Evolutionary conservation across 2,797 vertebrate genomes (phyloP), one percentile per base, ranked within the genome.

Genomic region (Sebastes melanostomus): DNA sequence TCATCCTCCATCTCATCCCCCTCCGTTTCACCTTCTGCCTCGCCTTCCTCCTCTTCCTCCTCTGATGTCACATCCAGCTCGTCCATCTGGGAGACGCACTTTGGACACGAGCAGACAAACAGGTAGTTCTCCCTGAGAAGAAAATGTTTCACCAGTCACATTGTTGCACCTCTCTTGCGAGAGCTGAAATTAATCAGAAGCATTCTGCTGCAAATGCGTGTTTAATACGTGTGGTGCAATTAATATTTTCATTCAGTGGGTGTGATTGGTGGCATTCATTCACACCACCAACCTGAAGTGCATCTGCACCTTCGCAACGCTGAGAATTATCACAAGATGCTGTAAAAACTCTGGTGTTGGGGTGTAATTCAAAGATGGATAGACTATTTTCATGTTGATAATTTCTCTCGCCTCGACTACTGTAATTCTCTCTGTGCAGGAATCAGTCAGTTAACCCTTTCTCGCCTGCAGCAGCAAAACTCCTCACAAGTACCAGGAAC

Each of bases 71-170:
- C 71, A 1, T 98, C 98, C 0, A 96, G 93, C 9, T 99, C 98
- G 1, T 97, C 96, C 2, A 94, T 95, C 95, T 99, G 98, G 2
- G 96, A 96, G 71, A 95, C 75, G 89, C 98, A 99, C 96, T 98
- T 99, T 67, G 96, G 96, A 89, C 98, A 99, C 8, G 97, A 97
- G 93, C 98, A 99, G 83, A 96, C 92, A 20, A 99, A 99, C 87
- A 99, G 94, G 93, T 99, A 99, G 95, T 99, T 99, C 94, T 99
- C 98, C 96, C 98, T 99, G 91, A 24, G 68, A 76, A 81, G 52
- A 76, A 77, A 89, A 80, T 2, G 27, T 16, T 16, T 14, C 38
- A 27, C 32, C 38, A 27, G 74, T 89, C 69, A 86, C 36, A 68
- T 7, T 32, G 27, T 72, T 84, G 72, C 59, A 32, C 72, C 55